These are phyloP conservation scores for Dusona sp. DNA, from an alignment of 2,888 invertebrate genomes.

Conservation along the genomic window DNA sequence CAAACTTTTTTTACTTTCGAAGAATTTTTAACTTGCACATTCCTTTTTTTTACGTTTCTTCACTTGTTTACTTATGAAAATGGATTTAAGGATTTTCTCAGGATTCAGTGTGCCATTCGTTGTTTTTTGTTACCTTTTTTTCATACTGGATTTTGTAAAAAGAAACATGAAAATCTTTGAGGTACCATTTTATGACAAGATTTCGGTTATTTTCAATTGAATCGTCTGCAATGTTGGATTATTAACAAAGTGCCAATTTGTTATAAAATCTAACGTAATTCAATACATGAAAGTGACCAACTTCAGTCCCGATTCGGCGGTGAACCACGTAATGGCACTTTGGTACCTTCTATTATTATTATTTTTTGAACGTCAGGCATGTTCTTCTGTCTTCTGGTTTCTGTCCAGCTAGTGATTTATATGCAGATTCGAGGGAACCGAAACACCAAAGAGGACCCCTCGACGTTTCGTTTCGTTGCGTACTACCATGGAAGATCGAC, in stretches of 20 bases:
- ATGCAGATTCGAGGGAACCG: slow-evolving; percentile 79
- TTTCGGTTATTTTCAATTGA: not conserved
- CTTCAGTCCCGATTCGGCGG: not conserved
- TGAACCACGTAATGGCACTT: slow-evolving; percentile 24
- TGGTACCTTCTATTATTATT: slow-evolving; percentile 10
- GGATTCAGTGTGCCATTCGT: not conserved
- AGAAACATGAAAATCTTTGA: not conserved
- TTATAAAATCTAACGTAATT: not conserved
- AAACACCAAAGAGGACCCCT: slow-evolving; percentile 57
- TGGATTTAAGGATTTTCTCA: not conserved
- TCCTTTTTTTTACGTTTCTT: not conserved
- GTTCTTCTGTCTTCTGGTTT: slow-evolving; percentile 57
- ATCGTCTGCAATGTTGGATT: too few species aligned
- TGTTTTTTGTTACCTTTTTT: not conserved
- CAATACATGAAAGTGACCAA: not conserved
- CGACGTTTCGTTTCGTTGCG: slow-evolving; percentile 51
- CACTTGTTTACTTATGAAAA: not conserved
- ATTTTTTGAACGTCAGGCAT: slow-evolving; percentile 15
- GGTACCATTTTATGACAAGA: not conserved
- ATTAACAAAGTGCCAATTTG: not conserved
- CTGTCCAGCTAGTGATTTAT: slow-evolving; percentile 81
- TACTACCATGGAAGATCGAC: slow-evolving; percentile 19
- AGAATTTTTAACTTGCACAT: not conserved
- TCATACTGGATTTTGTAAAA: not conserved
- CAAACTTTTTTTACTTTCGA: not conserved